Conservation (phyloP, 2,888 invertebrate species). For the Melipona beecheii region DNA sequence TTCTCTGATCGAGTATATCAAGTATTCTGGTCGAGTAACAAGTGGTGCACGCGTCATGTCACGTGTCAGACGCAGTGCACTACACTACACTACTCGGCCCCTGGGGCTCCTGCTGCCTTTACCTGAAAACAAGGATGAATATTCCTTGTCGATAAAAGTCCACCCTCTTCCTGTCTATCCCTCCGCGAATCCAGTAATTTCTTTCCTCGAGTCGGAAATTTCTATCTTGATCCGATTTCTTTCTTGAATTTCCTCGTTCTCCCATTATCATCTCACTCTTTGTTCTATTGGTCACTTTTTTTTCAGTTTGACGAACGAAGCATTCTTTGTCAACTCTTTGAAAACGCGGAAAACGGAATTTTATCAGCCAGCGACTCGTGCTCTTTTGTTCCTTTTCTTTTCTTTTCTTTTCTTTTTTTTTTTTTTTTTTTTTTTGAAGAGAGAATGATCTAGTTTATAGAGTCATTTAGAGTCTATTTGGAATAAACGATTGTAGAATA, state of each 20-base stretch:
- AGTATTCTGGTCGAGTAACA: constrained; percentile 74
- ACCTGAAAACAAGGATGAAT: constrained; percentile 55
- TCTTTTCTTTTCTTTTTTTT: no score
- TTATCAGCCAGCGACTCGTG: no score
- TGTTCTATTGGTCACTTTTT: not conserved
- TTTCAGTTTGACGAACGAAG: not conserved
- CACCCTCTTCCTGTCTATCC: not conserved
- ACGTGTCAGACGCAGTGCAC: constrained; percentile 71
- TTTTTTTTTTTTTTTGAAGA: no score
- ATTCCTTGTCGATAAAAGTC: constrained; percentile 50
- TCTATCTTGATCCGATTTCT: not conserved
- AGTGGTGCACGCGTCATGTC: constrained; percentile 70
- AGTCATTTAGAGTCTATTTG: no score
- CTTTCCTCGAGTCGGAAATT: not conserved
- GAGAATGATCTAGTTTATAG: no score
- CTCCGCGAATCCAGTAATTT: not conserved
- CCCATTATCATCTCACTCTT: not conserved
- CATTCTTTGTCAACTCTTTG: not conserved
- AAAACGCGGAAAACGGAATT: no score
- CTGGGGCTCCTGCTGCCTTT: constrained; percentile 28
- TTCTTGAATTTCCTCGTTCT: not conserved
- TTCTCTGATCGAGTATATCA: constrained; percentile 75
- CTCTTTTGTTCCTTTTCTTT: no score
- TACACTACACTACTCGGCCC: constrained; percentile 23
- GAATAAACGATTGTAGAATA: no score